Evolutionary conservation across 2,888 invertebrate species (phyloP), one percentile per base, ranked within the genome.

Genomic region (Plutella xylostella): DNA sequence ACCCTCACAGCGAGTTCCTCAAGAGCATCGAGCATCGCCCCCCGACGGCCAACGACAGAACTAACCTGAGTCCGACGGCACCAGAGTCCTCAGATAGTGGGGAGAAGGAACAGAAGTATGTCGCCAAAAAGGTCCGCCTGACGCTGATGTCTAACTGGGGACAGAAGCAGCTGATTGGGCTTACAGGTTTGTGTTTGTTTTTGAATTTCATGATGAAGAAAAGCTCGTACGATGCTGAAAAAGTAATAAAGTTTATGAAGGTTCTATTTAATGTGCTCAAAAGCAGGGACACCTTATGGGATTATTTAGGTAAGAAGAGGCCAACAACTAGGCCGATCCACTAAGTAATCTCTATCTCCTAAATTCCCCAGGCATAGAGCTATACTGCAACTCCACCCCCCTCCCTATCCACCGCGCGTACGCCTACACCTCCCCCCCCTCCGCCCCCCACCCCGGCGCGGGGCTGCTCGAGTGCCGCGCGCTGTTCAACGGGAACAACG

Each of bases 401-500:
- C 54, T 82, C 3, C 51, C 55, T 4, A 54, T 80, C 3, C 61
- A 71, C 17, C 67, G 72, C 5, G 76, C 74, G 0, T 77, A 69
- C 51, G 74, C 78, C 0, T 80, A 82, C 55, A 65, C 65, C 0
- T 57, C 67, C 1, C 57, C 52, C 43, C 67, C 68, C 14, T 59
- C 58, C 1, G 74, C 71, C 31, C 68, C 72, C 11, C 54, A 56
- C 5, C 66, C 68, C 6, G 51, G 54, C 15, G 51, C 51, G 48
- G 53, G 51, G 7, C 55, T 68, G 9, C 60, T 74, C 0, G 77
- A 85, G 44, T 79, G 86, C 57, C 64, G 65, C 60, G 86, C 85
- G 51, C 66, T 93, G 28, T 85, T 92, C 56, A 88, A 91, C 62
- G 89, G 88, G 2, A 69, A 76, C n/a, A 92, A 91, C 66, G 77